phyloP scores from a whole-genome alignment of 2,888 invertebrate genomes.

The Clistopyga incitator region DNA sequence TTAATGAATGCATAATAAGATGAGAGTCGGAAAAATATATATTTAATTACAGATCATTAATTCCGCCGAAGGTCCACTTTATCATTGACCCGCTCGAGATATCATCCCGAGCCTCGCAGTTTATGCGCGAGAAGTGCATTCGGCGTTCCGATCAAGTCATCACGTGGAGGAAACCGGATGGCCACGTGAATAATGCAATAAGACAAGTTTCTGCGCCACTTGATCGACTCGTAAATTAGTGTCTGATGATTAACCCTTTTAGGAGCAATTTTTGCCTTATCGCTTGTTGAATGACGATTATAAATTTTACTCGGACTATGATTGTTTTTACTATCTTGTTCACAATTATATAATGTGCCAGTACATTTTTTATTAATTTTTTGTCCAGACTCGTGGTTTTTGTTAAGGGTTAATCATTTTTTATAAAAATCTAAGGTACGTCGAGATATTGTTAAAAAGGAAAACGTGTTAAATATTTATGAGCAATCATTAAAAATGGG shows the following conservation, averaged over 20 bases:
- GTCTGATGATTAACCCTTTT: neutral
- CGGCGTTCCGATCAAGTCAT: conserved; percentile 9
- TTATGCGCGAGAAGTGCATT: neutral
- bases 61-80: neutral
- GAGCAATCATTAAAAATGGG: conserved; percentile 34
- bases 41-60: neutral
- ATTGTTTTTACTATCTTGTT: no score
- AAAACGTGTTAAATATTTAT: neutral
- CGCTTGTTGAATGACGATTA: neutral
- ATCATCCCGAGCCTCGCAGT: neutral
- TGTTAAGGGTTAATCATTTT: no score
- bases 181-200: conserved; percentile 39
- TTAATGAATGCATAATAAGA: neutral
- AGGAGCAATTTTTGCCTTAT: neutral
- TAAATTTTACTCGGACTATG: no score
- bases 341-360: no score
- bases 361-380: no score
- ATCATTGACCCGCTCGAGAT: neutral
- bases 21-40: neutral
- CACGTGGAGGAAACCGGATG: conserved; percentile 47
- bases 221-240: neutral
- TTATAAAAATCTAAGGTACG: neutral
- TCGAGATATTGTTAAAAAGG: neutral
- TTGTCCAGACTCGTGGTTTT: no score
- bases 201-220: neutral